Percentiles rank a stretch among this genome's conserved stretches.
Evolutionary conservation across 2,113 vertebrate species (phyloP).

Genomic region (Pluvialis apricaria): DNA sequence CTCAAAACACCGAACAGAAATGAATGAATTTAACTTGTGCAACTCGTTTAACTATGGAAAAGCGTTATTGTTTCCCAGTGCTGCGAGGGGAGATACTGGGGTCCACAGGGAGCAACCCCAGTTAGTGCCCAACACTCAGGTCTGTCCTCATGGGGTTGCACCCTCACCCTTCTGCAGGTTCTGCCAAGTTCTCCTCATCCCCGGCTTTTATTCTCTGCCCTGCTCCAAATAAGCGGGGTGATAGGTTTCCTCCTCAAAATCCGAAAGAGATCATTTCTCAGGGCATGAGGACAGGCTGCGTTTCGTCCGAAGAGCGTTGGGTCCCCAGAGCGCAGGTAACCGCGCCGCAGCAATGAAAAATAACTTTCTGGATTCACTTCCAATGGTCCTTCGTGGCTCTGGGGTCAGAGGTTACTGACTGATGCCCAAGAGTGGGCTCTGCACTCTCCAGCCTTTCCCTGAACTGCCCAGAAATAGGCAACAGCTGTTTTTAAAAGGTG

Average conservation of each 20-base stretch:
- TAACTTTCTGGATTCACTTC: not conserved
- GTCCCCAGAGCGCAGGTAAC: not conserved
- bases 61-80: not conserved
- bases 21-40: not conserved
- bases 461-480: not conserved
- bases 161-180: not conserved
- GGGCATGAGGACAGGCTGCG: not conserved
- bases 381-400: not conserved
- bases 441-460: not conserved
- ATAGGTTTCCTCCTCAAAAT: not conserved
- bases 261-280: not conserved
- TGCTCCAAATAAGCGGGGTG: not conserved
- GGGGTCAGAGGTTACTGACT: not conserved
- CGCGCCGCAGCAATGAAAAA: not conserved
- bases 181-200: not conserved
- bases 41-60: not conserved
- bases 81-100: not conserved
- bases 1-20: not conserved
- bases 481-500: not conserved
- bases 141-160: not conserved
- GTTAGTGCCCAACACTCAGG: not conserved
- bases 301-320: not conserved
- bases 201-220: not conserved
- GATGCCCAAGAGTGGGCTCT: not conserved
- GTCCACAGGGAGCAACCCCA: not conserved